A percentile compares a stretch with the other conserved stretches of the same genome.
phyloP scores from a whole-genome alignment of 1,140 invertebrate genomes.

The Drosophila prosaltans region DNA sequence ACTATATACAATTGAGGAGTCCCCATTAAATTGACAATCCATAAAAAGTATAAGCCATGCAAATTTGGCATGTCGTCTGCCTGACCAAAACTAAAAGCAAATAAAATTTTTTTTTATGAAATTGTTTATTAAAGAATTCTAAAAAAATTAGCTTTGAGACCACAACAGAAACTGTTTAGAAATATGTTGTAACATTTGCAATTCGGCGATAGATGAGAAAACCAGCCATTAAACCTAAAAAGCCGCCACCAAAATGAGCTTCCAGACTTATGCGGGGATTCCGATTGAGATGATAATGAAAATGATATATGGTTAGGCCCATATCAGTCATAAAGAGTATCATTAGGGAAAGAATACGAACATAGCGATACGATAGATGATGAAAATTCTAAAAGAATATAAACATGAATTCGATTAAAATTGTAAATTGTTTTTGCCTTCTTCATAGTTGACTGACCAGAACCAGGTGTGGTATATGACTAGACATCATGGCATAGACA shows the following conservation, averaged over 20 bases:
- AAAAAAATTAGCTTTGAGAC: slow-evolving; percentile 29
- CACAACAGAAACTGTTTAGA: neutral
- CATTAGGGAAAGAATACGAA: slow-evolving; percentile 85
- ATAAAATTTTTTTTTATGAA: neutral
- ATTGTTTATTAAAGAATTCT: neutral
- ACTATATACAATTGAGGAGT: neutral
- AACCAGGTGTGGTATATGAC: slow-evolving; percentile 94
- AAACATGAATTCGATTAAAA: slow-evolving; percentile 40
- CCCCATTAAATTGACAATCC: neutral
- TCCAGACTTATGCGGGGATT: slow-evolving; percentile 88
- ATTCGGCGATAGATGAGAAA: slow-evolving; percentile 87
- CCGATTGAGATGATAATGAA: slow-evolving; percentile 83
- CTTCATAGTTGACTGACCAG: slow-evolving; percentile 86
- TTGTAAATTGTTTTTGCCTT: slow-evolving; percentile 55
- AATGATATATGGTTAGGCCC: slow-evolving; percentile 75
- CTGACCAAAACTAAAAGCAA: slow-evolving; percentile 8
- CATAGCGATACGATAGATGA: slow-evolving; percentile 85
- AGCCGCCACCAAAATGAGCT: slow-evolving; percentile 90
- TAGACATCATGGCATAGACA: slow-evolving; percentile 96
- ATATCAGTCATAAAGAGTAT: slow-evolving; percentile 86
- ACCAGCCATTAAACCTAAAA: slow-evolving; percentile 91
- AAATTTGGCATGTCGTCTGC: slow-evolving; percentile 10
- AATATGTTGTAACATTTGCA: slow-evolving; percentile 4
- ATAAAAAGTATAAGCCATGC: slow-evolving; percentile 4
- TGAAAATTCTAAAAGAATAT: slow-evolving; percentile 85